Conservation (phyloP, 2,113 vertebrate genomes). For the Sinocyclocheilus anshuiensis region DNA sequence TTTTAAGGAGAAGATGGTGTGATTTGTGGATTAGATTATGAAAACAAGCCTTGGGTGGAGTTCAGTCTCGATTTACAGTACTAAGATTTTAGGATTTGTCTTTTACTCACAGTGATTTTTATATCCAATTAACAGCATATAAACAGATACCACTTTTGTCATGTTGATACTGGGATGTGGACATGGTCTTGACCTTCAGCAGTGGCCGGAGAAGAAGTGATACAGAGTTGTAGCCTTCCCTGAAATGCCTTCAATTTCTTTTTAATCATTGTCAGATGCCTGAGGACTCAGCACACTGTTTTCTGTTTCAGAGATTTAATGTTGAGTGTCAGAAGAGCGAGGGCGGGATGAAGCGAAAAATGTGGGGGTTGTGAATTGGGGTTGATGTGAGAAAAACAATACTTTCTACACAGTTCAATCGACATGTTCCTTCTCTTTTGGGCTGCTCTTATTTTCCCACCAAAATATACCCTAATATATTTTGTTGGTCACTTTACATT, state of each 20-base stretch:
- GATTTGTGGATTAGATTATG: constrained; percentile 40
- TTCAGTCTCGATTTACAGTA: neutral
- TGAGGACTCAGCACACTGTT: neutral
- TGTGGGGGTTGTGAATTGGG: constrained; percentile 48
- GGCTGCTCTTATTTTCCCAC: constrained; percentile 21
- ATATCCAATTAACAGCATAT: constrained; percentile 23
- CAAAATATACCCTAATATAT: neutral
- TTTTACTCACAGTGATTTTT: constrained; percentile 2
- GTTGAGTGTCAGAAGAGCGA: constrained; percentile 1
- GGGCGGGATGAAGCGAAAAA: constrained; percentile 52
- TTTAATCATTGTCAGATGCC: constrained; percentile 51
- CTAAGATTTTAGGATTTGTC: neutral
- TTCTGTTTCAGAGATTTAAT: constrained; percentile 47
- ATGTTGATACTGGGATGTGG: constrained; percentile 43
- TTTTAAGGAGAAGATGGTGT: constrained; percentile 47
- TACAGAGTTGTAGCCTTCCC: constrained; percentile 41
- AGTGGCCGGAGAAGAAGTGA: constrained; percentile 42
- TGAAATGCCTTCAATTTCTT: constrained; percentile 19
- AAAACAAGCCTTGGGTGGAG: constrained; percentile 14
- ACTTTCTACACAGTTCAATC: constrained; percentile 11
- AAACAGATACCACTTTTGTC: constrained; percentile 5
- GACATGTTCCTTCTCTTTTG: neutral
- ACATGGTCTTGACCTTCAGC: constrained; percentile 39
- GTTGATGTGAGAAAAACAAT: constrained; percentile 30
- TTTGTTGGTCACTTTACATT: neutral